A percentile compares a stretch with the other conserved stretches of the same genome.
Evolutionary conservation across 2,888 invertebrate genomes (phyloP).

Genomic region (Platycnemis pennipes): DNA sequence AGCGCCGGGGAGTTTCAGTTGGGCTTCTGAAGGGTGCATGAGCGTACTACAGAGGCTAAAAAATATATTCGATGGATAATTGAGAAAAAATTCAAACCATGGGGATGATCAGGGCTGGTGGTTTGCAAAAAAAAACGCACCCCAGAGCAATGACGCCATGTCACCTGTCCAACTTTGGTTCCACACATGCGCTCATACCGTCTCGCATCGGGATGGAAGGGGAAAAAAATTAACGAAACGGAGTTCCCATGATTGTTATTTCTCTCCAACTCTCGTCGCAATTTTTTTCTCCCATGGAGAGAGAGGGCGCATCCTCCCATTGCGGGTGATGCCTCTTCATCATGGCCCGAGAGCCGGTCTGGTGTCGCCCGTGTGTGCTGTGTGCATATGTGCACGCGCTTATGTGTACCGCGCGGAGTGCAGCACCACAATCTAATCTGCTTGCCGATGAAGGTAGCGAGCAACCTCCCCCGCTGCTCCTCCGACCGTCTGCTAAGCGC

Average conservation of each 20-base stretch:
- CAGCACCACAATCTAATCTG: neutral
- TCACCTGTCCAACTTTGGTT: neutral
- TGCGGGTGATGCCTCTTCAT: neutral
- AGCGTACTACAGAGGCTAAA: too few species aligned
- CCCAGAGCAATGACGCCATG: neutral
- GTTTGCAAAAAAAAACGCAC: neutral
- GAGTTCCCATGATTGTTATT: neutral
- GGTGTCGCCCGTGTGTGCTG: too few species aligned
- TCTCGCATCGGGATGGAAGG: neutral
- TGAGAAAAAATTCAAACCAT: too few species aligned
- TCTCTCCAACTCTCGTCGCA: neutral
- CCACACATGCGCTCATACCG: neutral
- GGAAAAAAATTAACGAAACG: neutral
- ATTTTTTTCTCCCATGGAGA: neutral
- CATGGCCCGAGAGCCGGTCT: neutral
- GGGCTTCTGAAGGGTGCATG: too few species aligned
- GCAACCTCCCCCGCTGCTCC: neutral
- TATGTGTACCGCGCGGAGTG: neutral
- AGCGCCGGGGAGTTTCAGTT: too few species aligned
- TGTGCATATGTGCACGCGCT: neutral
- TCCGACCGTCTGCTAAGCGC: neutral
- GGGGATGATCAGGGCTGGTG: too few species aligned
- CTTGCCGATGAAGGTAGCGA: neutral
- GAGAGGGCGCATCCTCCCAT: neutral
- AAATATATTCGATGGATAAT: too few species aligned